Evolutionary conservation across 1,140 invertebrate genomes (phyloP), one percentile per base, ranked within the genome.

Genomic region (Gerris buenoi): DNA sequence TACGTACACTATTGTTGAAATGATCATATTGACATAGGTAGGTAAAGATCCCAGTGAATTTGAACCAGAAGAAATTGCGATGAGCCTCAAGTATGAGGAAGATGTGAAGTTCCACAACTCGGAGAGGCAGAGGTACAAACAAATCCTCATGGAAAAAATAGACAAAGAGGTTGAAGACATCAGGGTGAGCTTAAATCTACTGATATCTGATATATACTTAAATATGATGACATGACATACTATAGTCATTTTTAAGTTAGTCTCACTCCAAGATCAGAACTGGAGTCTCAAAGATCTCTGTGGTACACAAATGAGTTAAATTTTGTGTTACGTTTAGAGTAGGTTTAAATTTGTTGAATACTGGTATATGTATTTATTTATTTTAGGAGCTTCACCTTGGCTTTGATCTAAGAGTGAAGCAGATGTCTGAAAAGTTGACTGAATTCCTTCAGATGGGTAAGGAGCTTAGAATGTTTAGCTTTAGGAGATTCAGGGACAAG

Each of bases 381-480:
- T 60, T 60, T 25, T 60, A 60, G 58, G 58, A 60, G 15, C 22
- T 60, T 3, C 58, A 60, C 23, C 15, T 15, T 3, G 22, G 58
- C 23, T 60, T 60, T 60, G 58, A 60, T 60, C 5, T 22, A 60
- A 60, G 58, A 60, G 58, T 60, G 23, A 60, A 60, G 23, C 58
- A 22, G 23, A 22, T 60, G 22, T 3, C 5, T 14, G 58, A 60
- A 3, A 60, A 25, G 23, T 5, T 25, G 10, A 3, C 3, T 60
- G 58, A 60, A 25, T 60, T 60, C 23, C 5, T 15, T 22, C 58
- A 60, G 3, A 60, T 60, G 3, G 23, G 15, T 22, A 60, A 60
- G 5, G 58, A 60, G 23, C 5, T 22, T 14, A 60, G 23, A 60
- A 15, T 60, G 23, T 14, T 15, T 3, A 22, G 22, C 3, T 14